These are phyloP conservation scores for Drosophila birchii DNA, from an alignment of 2,888 invertebrate species.

Conservation along the genomic window DNA sequence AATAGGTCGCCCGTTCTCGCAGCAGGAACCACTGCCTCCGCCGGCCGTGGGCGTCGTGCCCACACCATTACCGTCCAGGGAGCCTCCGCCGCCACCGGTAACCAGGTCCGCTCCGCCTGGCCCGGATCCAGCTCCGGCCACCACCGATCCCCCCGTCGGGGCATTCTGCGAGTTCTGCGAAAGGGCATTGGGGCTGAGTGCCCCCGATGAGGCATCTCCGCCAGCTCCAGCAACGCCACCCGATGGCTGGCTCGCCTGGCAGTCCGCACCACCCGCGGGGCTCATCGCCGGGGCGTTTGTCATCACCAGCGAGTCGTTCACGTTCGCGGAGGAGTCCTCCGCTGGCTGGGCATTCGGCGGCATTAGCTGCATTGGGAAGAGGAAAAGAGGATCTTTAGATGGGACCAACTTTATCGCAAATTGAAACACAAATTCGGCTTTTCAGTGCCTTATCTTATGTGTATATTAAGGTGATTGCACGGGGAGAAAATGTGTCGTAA, in stretches of 20 bases:
- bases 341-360: constrained; percentile 75
- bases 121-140: constrained; percentile 31
- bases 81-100: constrained; percentile 53
- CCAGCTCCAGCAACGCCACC: constrained; percentile 85
- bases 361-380: constrained; percentile 68
- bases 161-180: constrained; percentile 84
- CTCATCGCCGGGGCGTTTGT: constrained; percentile 78
- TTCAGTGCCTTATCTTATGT: constrained; percentile 37
- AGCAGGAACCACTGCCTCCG: constrained; percentile 87
- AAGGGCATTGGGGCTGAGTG: constrained; percentile 84
- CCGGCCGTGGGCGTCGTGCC: constrained; percentile 73
- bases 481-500: neutral
- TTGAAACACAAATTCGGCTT: constrained; percentile 31
- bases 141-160: constrained; percentile 59
- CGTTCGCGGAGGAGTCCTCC: constrained; percentile 70
- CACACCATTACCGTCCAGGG: constrained; percentile 71
- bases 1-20: constrained; percentile 95
- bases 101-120: constrained; percentile 45
- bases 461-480: constrained; percentile 16
- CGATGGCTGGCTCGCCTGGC: constrained; percentile 86
- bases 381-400: neutral
- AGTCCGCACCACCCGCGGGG: constrained; percentile 84
- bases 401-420: constrained; percentile 22
- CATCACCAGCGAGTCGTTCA: constrained; percentile 69
- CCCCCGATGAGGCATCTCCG: constrained; percentile 83